These are phyloP conservation scores for Microtus pennsylvanicus DNA, from an alignment of 2,113 vertebrate genomes.

Conservation along the genomic window DNA sequence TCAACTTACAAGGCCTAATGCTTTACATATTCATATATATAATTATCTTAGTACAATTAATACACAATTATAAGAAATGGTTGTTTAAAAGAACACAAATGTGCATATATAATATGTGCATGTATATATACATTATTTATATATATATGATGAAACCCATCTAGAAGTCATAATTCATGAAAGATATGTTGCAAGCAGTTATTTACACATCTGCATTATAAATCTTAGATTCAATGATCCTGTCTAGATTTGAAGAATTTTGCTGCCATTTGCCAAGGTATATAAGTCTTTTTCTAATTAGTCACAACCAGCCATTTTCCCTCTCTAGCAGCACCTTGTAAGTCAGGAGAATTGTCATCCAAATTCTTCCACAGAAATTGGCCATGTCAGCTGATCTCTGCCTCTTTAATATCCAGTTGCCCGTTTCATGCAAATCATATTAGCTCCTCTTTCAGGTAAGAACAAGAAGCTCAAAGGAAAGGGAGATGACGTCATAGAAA, in stretches of 20 bases:
- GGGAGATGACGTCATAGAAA: constrained; percentile 32
- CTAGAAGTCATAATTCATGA: constrained; percentile 30
- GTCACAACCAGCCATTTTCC: constrained; percentile 56
- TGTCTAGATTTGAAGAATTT: constrained; percentile 50
- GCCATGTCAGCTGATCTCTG: constrained; percentile 65
- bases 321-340: constrained; percentile 53
- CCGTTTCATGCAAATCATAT: constrained; percentile 64
- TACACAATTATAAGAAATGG: background rate
- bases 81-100: background rate
- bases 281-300: constrained; percentile 61
- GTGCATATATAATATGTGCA: background rate
- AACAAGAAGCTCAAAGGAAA: background rate
- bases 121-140: background rate
- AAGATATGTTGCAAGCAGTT: constrained; percentile 2
- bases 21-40: background rate
- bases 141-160: background rate
- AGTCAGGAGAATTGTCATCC: constrained; percentile 68
- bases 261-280: constrained; percentile 63
- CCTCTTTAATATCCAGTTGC: constrained; percentile 64
- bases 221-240: constrained; percentile 70
- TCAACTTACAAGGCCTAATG: background rate
- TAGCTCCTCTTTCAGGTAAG: constrained; percentile 19
- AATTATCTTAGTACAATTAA: background rate
- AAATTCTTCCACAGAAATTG: constrained; percentile 59
- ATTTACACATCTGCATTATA: constrained; percentile 71